These are phyloP conservation scores for Euwallacea similis DNA, from an alignment of 1,140 invertebrate genomes.

Conservation along the genomic window DNA sequence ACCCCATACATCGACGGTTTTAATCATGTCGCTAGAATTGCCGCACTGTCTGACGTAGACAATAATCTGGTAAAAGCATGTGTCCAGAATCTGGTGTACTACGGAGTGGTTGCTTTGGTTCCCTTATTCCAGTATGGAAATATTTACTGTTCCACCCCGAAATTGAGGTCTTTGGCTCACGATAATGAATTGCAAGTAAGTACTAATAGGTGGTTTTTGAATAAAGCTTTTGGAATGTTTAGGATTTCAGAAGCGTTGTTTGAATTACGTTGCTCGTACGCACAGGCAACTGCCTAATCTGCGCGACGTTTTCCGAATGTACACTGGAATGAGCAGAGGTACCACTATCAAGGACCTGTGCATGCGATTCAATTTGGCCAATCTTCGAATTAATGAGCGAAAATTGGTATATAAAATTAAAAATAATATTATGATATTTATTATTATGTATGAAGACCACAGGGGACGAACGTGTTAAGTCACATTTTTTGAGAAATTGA, in stretches of 20 bases:
- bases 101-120: slow-evolving; percentile 74
- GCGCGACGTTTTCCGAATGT: slow-evolving; percentile 77
- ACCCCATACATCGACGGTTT: slow-evolving; percentile 90
- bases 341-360: slow-evolving; percentile 85
- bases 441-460: no score
- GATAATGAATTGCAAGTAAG: slow-evolving; percentile 62
- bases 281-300: slow-evolving; percentile 64
- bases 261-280: slow-evolving; percentile 48
- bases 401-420: slow-evolving; percentile 60
- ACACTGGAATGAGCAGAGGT: slow-evolving; percentile 81
- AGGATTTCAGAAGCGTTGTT: slow-evolving; percentile 40
- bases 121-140: slow-evolving; percentile 94
- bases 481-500: background rate
- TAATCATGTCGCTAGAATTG: slow-evolving; percentile 85
- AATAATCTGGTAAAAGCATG: slow-evolving; percentile 92
- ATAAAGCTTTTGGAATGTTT: background rate
- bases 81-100: slow-evolving; percentile 89
- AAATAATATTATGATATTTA: background rate
- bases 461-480: background rate
- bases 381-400: slow-evolving; percentile 76
- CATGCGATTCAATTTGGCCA: slow-evolving; percentile 74
- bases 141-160: slow-evolving; percentile 86
- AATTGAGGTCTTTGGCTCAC: slow-evolving; percentile 71
- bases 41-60: slow-evolving; percentile 85
- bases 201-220: background rate